Conservation (phyloP, 1,140 invertebrate genomes). For the Forficula auricularia region DNA sequence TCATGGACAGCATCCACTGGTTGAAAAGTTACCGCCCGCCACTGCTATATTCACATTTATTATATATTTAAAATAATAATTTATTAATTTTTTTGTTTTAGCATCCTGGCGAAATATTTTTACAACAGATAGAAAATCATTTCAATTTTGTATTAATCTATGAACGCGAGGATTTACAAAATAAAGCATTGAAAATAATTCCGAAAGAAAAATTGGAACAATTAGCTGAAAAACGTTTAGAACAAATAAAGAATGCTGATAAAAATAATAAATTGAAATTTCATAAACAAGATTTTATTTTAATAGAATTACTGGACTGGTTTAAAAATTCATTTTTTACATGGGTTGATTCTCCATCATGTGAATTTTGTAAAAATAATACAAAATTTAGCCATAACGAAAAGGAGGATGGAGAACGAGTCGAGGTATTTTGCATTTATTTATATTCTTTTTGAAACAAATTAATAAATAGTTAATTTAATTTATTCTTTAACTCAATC, state of each 20-base stretch:
- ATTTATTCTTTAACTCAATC: background rate
- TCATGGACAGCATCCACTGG: too few relatives aligned
- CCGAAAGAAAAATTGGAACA: constrained; percentile 40
- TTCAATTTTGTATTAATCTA: constrained; percentile 42
- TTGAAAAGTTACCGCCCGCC: too few relatives aligned
- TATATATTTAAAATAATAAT: too few relatives aligned
- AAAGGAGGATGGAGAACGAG: constrained; percentile 29
- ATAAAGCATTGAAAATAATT: constrained; percentile 34
- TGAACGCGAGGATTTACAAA: constrained; percentile 40
- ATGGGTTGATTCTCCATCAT: constrained; percentile 71
- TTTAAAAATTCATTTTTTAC: constrained; percentile 82
- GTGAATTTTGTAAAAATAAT: constrained; percentile 39
- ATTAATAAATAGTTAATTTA: background rate
- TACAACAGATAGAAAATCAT: constrained; percentile 30
- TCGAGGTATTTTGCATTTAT: constrained; percentile 31
- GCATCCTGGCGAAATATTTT: constrained; percentile 25
- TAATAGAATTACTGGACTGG: constrained; percentile 69
- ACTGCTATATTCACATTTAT: too few relatives aligned
- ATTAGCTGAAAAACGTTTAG: constrained; percentile 37
- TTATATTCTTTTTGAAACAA: constrained; percentile 8
- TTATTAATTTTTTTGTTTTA: constrained; percentile 1
- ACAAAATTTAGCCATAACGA: constrained; percentile 23
- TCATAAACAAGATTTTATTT: constrained; percentile 49
- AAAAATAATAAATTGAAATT: constrained; percentile 24
- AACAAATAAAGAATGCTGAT: constrained; percentile 38